Conservation (phyloP, 1,140 invertebrate genomes). For the Panagrolaimus sp. region DNA sequence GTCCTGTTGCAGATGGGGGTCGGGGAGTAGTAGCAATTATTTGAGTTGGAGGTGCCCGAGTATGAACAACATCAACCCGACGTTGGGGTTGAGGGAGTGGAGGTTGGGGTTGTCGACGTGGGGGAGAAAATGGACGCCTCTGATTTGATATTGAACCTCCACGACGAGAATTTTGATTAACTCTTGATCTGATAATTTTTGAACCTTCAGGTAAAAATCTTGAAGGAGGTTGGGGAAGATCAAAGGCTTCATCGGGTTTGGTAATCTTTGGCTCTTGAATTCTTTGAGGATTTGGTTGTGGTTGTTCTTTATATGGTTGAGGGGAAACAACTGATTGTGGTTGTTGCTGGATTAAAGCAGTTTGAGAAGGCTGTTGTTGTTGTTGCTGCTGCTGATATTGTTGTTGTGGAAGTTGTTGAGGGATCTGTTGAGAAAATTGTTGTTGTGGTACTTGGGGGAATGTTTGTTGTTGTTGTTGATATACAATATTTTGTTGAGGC, state of each 20-base stretch:
- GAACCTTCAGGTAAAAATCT: neutral
- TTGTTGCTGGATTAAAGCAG: neutral
- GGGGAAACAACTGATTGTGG: neutral
- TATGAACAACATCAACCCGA: neutral
- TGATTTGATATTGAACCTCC: neutral
- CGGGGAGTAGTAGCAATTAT: too few species aligned
- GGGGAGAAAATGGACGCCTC: neutral
- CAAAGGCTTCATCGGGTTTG: neutral
- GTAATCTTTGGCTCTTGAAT: neutral
- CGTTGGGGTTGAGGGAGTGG: neutral
- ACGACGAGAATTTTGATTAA: too few species aligned
- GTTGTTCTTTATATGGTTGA: neutral
- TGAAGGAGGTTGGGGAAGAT: neutral
- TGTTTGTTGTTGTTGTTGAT: slow-evolving; percentile 25
- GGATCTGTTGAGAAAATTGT: slow-evolving; percentile 6
- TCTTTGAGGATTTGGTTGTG: neutral
- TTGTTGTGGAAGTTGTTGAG: slow-evolving; percentile 20
- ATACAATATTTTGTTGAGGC: slow-evolving; percentile 18
- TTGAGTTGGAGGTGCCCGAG: neutral
- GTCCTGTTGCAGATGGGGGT: too few species aligned
- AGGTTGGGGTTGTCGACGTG: neutral
- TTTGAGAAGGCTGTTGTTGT: slow-evolving; percentile 20
- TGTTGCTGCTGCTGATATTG: slow-evolving; percentile 23
- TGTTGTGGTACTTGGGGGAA: slow-evolving; percentile 18
- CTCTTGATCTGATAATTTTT: neutral